phyloP scores from a whole-genome alignment of 2,888 invertebrate genomes.

The Pterostichus niger region DNA sequence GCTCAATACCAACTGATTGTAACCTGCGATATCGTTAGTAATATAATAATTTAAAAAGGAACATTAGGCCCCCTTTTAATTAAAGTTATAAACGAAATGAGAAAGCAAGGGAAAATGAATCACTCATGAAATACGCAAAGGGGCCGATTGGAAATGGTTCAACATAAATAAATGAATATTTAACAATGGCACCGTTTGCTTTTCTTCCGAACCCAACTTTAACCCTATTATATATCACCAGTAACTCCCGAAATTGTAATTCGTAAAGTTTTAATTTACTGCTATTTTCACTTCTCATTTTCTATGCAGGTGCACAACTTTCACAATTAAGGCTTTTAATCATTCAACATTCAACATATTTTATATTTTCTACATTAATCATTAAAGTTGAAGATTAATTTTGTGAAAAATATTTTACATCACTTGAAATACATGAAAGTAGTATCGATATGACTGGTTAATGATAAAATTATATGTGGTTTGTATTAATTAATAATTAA shows the following conservation, averaged over 20 bases:
- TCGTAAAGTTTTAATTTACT: slow-evolving; percentile 33
- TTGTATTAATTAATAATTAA: slow-evolving; percentile 14
- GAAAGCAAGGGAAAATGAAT: not conserved
- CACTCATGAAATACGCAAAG: slow-evolving; percentile 42
- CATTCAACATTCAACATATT: not conserved
- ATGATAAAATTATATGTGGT: not conserved
- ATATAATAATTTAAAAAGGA: slow-evolving; percentile 46
- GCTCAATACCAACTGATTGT: not conserved
- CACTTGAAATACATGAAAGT: not conserved
- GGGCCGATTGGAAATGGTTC: slow-evolving; percentile 5
- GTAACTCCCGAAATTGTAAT: slow-evolving; percentile 32
- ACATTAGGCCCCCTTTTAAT: slow-evolving; percentile 52
- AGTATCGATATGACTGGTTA: slow-evolving; percentile 4
- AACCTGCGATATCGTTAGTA: not conserved
- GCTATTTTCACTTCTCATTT: slow-evolving; percentile 23
- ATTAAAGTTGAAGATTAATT: not conserved
- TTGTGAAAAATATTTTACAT: not conserved
- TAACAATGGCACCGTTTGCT: slow-evolving; percentile 43
- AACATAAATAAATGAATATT: slow-evolving; percentile 62
- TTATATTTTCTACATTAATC: not conserved
- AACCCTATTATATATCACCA: slow-evolving; percentile 31
- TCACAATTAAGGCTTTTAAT: slow-evolving; percentile 32
- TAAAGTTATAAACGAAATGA: slow-evolving; percentile 39
- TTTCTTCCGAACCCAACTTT: slow-evolving; percentile 5
- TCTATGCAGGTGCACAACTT: slow-evolving; percentile 8